These are phyloP conservation scores for Taenioides sp. DNA, from an alignment of 2,797 vertebrate genomes.

Conservation along the genomic window DNA sequence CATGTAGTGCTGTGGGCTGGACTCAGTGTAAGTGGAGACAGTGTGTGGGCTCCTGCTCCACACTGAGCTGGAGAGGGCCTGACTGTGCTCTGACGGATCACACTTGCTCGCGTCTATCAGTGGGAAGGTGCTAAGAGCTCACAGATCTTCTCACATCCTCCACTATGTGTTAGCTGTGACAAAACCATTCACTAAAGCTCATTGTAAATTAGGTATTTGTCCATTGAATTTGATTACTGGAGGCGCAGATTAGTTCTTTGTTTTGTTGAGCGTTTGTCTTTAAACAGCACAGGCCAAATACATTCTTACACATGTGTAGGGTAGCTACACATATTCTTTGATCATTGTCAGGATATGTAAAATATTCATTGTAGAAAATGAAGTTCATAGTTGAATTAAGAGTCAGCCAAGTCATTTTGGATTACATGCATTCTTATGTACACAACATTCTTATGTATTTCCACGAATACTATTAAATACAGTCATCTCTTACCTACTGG, in stretches of 20 bases:
- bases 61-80: neutral
- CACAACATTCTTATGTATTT: too few relatives aligned
- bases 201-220: neutral
- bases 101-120: conserved; percentile 32
- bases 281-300: too few relatives aligned
- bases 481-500: neutral
- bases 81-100: conserved; percentile 24
- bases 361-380: too few relatives aligned
- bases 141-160: conserved; percentile 53
- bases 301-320: too few relatives aligned
- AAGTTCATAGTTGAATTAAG: too few relatives aligned
- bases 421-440: too few relatives aligned
- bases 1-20: neutral
- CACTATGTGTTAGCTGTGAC: conserved; percentile 36
- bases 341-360: too few relatives aligned
- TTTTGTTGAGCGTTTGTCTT: too few relatives aligned
- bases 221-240: neutral
- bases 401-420: too few relatives aligned
- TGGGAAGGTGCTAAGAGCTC: conserved; percentile 55
- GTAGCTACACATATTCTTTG: too few relatives aligned
- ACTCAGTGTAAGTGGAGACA: neutral
- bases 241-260: too few relatives aligned
- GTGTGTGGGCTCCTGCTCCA: neutral
- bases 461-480: neutral
- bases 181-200: conserved; percentile 12